These are phyloP conservation scores for Centropus bengalensis DNA, from an alignment of 2,113 vertebrate genomes.

Conservation along the genomic window DNA sequence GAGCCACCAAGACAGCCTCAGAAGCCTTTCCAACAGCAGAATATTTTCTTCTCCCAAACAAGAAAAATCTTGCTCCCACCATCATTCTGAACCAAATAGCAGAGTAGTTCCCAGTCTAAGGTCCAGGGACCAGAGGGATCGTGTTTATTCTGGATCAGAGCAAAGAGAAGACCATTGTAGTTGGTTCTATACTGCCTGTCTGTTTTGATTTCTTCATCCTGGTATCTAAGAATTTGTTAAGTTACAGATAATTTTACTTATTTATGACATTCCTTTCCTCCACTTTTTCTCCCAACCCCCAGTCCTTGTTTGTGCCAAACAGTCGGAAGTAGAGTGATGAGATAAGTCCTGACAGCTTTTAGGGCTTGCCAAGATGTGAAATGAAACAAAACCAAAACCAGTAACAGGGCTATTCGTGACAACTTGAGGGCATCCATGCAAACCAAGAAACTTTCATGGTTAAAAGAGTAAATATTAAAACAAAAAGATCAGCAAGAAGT, in stretches of 20 bases:
- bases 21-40: fast-evolving
- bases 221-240: not conserved
- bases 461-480: not conserved
- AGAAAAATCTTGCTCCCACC: not conserved
- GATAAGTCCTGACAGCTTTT: not conserved
- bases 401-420: not conserved
- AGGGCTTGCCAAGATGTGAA: not conserved
- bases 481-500: not conserved
- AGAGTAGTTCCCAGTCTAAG: not conserved
- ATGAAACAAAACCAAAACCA: conserved; percentile 20
- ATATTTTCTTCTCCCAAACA: not conserved
- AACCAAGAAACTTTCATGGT: not conserved
- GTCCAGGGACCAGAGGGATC: not conserved
- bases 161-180: not conserved
- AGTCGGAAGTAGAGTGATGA: not conserved
- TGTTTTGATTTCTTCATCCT: not conserved
- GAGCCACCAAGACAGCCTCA: not conserved
- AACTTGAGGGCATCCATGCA: not conserved
- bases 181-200: not conserved
- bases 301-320: not conserved
- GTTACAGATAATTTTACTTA: not conserved
- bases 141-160: not conserved
- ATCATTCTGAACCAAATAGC: not conserved
- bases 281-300: not conserved
- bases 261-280: not conserved